These are phyloP conservation scores for Nephrotoma appendiculata DNA, from an alignment of 2,888 invertebrate genomes.

Conservation along the genomic window DNA sequence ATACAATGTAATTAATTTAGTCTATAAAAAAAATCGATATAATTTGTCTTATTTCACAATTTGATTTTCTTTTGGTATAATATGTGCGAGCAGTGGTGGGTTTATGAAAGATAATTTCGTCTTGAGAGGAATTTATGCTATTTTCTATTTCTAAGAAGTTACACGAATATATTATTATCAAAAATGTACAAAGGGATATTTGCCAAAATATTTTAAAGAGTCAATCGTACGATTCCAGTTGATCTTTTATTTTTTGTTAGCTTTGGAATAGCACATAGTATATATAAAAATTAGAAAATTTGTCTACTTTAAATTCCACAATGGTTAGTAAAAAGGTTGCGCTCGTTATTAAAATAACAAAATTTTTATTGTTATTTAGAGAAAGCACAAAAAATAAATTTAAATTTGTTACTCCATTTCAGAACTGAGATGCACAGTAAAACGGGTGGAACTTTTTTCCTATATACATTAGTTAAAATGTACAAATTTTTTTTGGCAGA, in stretches of 20 bases:
- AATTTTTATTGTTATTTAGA: neutral
- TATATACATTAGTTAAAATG: neutral
- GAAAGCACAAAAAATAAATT: neutral
- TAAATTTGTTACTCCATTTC: neutral
- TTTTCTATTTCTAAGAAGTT: neutral
- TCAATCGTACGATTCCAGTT: neutral
- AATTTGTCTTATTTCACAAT: neutral
- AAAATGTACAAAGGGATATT: neutral
- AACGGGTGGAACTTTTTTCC: neutral
- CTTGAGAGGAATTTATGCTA: neutral
- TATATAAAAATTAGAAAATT: neutral
- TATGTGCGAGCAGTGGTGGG: neutral
- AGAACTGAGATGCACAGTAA: neutral
- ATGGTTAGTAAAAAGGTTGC: neutral
- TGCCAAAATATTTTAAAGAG: neutral
- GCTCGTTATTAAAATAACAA: neutral
- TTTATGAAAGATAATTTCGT: neutral
- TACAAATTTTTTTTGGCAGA: neutral
- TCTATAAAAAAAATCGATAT: neutral
- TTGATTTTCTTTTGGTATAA: neutral
- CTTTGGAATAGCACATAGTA: neutral
- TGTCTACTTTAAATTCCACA: neutral
- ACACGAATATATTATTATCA: neutral
- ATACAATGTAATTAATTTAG: neutral
- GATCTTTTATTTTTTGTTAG: neutral